A percentile compares a stretch with the other conserved stretches of the same genome.
Evolutionary conservation across 2,888 invertebrate species (phyloP).

Genomic region (Leptopilina drosophilae): DNA sequence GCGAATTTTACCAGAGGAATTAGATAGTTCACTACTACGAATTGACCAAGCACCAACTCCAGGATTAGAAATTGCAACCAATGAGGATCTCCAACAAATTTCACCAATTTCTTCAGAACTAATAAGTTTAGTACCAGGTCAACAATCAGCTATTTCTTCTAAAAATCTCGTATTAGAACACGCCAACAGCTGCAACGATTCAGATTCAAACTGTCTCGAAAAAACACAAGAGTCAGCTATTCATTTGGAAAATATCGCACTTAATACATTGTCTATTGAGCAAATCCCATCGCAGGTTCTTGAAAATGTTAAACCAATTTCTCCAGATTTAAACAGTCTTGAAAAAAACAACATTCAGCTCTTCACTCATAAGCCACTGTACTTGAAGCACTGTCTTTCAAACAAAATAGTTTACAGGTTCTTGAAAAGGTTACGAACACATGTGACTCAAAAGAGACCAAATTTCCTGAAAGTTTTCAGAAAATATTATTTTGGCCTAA

Average conservation of each 20-base stretch:
- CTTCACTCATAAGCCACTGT: no score
- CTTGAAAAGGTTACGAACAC: neutral
- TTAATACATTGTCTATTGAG: neutral
- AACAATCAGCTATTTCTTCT: neutral
- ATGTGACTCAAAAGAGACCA: neutral
- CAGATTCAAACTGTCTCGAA: neutral
- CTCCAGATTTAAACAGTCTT: no score
- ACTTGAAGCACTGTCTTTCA: neutral
- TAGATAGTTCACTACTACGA: neutral
- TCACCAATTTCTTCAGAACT: neutral
- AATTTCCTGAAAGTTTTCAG: neutral
- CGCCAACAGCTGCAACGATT: neutral
- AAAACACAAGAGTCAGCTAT: neutral
- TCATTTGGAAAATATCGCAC: neutral
- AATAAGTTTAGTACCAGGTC: neutral
- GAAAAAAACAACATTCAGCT: no score
- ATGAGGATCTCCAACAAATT: neutral
- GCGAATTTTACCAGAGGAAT: neutral
- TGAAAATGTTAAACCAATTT: no score
- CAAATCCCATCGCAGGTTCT: no score
- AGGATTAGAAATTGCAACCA: neutral
- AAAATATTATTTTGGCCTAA: constrained; percentile 1
- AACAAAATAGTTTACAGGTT: neutral
- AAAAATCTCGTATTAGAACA: neutral
- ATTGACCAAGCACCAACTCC: neutral